A percentile compares a stretch with the other conserved stretches of the same genome.
Evolutionary conservation across 2,888 invertebrate species (phyloP).

Genomic region (Clitarchus hookeri): DNA sequence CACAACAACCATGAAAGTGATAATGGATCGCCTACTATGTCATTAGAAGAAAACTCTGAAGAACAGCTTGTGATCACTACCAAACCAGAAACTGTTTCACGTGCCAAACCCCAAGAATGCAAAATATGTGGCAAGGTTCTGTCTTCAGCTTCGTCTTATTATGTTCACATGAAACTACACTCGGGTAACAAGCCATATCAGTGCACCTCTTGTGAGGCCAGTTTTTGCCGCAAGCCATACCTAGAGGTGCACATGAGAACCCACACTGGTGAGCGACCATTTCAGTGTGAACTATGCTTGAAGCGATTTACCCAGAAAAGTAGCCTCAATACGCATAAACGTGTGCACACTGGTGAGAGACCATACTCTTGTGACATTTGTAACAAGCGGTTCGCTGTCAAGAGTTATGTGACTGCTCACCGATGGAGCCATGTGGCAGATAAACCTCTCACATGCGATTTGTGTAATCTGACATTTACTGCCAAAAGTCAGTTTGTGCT

Average conservation of each 20-base stretch:
- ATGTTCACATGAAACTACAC: slow-evolving; percentile 82
- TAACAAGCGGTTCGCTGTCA: slow-evolving; percentile 78
- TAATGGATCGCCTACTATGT: neutral
- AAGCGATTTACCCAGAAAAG: slow-evolving; percentile 82
- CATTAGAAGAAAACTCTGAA: slow-evolving; percentile 21
- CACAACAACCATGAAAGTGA: neutral
- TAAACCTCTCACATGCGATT: slow-evolving; percentile 72
- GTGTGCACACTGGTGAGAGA: slow-evolving; percentile 78
- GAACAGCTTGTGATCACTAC: neutral
- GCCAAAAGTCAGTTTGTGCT: slow-evolving; percentile 76
- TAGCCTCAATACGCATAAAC: slow-evolving; percentile 79
- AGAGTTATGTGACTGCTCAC: slow-evolving; percentile 80
- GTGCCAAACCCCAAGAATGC: slow-evolving; percentile 70
- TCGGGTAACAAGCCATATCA: slow-evolving; percentile 80
- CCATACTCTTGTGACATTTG: slow-evolving; percentile 81
- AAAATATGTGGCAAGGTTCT: slow-evolving; percentile 78
- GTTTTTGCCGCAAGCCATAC: slow-evolving; percentile 80
- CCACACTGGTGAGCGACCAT: slow-evolving; percentile 72
- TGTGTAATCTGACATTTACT: slow-evolving; percentile 73
- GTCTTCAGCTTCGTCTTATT: slow-evolving; percentile 77
- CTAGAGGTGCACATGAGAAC: slow-evolving; percentile 81
- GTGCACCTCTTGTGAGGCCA: slow-evolving; percentile 76
- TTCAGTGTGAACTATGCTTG: slow-evolving; percentile 74
- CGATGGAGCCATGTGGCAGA: slow-evolving; percentile 80
- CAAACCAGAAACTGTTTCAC: slow-evolving; percentile 28